A percentile compares a stretch with the other conserved stretches of the same genome.
Evolutionary conservation across 1,140 invertebrate genomes (phyloP).

Genomic region (Nautilus pompilius): DNA sequence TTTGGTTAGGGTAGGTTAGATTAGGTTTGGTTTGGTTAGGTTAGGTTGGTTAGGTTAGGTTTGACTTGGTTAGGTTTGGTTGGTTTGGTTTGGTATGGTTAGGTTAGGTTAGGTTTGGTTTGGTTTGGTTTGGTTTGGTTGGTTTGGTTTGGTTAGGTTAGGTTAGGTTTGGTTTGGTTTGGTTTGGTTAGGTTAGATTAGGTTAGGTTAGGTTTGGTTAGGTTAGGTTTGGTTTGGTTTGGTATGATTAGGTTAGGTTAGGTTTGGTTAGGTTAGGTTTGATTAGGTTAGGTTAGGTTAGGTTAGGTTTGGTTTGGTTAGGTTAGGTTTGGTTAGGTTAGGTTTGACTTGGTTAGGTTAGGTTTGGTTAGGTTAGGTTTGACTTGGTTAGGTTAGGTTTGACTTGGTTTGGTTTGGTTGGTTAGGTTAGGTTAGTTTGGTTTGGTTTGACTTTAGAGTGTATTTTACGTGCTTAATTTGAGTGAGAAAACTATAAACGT

Average conservation of each 20-base stretch:
- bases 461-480: too few species aligned
- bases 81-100: neutral
- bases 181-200: neutral
- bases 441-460: neutral
- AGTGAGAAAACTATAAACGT: too few species aligned
- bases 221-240: constrained; percentile 1
- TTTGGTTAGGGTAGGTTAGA: neutral
- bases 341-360: neutral
- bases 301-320: neutral
- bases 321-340: neutral
- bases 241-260: neutral
- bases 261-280: neutral
- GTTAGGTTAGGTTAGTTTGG: neutral
- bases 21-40: neutral
- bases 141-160: neutral
- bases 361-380: neutral
- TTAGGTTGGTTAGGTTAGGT: neutral
- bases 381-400: neutral
- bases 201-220: neutral
- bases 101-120: too few species aligned
- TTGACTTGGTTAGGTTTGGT: neutral
- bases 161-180: neutral
- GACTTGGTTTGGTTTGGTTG: neutral
- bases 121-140: too few species aligned
- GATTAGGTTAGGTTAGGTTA: neutral